phyloP scores from a whole-genome alignment of 2,888 invertebrate genomes.

The Athrips mouffetella region DNA sequence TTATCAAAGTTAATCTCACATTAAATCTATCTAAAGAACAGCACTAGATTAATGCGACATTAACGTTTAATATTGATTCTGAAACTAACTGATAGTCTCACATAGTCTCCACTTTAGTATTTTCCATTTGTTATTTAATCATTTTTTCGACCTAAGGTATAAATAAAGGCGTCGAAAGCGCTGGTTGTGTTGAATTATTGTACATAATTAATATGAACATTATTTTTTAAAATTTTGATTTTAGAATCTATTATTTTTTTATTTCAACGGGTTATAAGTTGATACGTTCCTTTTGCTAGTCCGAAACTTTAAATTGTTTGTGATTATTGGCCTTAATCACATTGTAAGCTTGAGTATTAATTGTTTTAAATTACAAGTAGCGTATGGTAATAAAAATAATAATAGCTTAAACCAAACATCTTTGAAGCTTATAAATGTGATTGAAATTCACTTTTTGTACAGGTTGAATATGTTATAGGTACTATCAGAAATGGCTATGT shows the following conservation, averaged over 20 bases:
- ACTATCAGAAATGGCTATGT: too few relatives aligned
- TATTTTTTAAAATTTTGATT: conserved; percentile 41
- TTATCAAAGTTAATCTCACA: not conserved
- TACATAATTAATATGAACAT: conserved; percentile 29
- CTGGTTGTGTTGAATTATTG: conserved; percentile 36
- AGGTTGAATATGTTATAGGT: too few relatives aligned
- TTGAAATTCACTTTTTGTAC: too few relatives aligned
- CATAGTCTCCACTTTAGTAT: conserved; percentile 49
- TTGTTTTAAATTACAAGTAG: conserved; percentile 3
- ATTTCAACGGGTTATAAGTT: conserved; percentile 39
- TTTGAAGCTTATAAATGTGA: not conserved
- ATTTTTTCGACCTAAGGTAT: conserved; percentile 19
- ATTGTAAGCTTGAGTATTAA: conserved; percentile 4
- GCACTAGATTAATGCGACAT: too few relatives aligned
- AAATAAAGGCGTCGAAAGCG: conserved; percentile 30
- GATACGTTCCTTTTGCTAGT: conserved; percentile 53
- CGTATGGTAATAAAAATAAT: not conserved
- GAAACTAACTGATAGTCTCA: too few relatives aligned
- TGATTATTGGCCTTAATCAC: conserved; percentile 14
- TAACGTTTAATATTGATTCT: too few relatives aligned
- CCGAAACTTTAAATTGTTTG: conserved; percentile 33
- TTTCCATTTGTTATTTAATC: conserved; percentile 28
- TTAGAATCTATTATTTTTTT: conserved; percentile 28
- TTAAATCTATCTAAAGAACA: too few relatives aligned
- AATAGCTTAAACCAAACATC: not conserved